Evolutionary conservation across 2,113 vertebrate species (phyloP).

Genomic region (Brienomyrus longianalis): DNA sequence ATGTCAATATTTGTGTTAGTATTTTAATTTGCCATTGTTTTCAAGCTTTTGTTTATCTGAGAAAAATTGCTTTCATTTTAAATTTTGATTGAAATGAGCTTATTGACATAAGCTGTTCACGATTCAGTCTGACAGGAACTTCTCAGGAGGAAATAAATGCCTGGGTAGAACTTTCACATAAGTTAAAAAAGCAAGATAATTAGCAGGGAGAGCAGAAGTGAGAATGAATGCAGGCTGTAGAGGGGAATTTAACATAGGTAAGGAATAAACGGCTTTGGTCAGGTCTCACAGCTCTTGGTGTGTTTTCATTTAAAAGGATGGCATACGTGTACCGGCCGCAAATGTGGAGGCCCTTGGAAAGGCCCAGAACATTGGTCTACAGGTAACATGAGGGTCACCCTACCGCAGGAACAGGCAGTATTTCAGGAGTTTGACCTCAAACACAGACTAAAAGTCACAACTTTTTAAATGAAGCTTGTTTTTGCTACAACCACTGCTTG

Average conservation of each 20-base stretch:
- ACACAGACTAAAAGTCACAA: slow-evolving; percentile 30
- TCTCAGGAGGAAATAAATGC: not conserved
- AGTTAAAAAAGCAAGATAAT: not conserved
- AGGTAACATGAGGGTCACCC: slow-evolving; percentile 62
- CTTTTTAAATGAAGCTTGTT: not conserved
- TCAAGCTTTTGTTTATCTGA: not conserved
- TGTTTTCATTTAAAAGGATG: slow-evolving; percentile 72
- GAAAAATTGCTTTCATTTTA: not conserved
- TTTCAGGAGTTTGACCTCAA: slow-evolving; percentile 27
- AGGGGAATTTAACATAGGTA: not conserved
- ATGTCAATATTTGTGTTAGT: not conserved
- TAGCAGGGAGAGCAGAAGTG: not conserved
- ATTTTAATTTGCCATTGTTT: not conserved
- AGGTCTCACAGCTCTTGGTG: slow-evolving; percentile 39
- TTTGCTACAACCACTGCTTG: not conserved
- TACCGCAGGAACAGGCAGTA: slow-evolving; percentile 8
- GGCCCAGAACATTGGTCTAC: slow-evolving; percentile 53
- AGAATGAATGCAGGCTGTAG: not conserved
- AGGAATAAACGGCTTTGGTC: not conserved
- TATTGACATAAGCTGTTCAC: not conserved
- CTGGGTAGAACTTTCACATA: not conserved
- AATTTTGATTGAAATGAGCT: not conserved
- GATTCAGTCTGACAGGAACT: not conserved
- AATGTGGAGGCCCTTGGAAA: slow-evolving; percentile 61
- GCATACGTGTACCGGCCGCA: slow-evolving; percentile 73